Evolutionary conservation across 2,113 vertebrate genomes (phyloP), one percentile per base, ranked within the genome.

Genomic region (Silurus meridionalis): DNA sequence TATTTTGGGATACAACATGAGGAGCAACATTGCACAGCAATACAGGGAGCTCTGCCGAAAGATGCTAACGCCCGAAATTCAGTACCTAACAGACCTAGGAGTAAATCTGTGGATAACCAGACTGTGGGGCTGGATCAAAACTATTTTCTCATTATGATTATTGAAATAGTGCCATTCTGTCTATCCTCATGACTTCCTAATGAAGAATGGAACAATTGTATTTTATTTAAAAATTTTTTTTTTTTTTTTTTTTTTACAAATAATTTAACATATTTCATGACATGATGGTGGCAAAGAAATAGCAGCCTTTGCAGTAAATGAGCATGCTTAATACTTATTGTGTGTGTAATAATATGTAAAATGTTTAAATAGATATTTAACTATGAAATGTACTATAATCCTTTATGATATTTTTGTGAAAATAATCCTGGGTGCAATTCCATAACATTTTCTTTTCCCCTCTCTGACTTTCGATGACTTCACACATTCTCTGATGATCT

Each of bases 11-110:
- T 99, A 99, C 94, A 99, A 99, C 92, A 92, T 98, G 89, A 97
- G 94, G 90, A 95, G 94, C 85, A 92, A 94, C 83, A 95, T 97
- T 66, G 92, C 94, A 84, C 93, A 88, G 50, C 92, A 93, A 80
- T 94, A 95, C 50, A 94, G 89, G 58, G 94, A 94, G 79, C 89
- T 96, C 19, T 99, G 98, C 92, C 95, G 96, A 25, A 97, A 97
- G 92, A 99, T 99, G 97, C 94, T 99, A 87, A 99, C 96, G 0
- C 98, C 98, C 0, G 98, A 99, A 94, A 96, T 99, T 84, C 97
- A 99, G 90, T 99, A 99, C 86, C 91, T 99, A 91, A 94, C 94
- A 0, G 92, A 97, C 55, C 93, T 99, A 4, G 98, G 98, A 0
- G 97, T 95, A 83, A 97, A 94, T 87, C 92, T 99, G 60, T 99